Evolutionary conservation across 2,888 invertebrate species (phyloP), one percentile per base, ranked within the genome.

Genomic region (Deilephila elpenor): DNA sequence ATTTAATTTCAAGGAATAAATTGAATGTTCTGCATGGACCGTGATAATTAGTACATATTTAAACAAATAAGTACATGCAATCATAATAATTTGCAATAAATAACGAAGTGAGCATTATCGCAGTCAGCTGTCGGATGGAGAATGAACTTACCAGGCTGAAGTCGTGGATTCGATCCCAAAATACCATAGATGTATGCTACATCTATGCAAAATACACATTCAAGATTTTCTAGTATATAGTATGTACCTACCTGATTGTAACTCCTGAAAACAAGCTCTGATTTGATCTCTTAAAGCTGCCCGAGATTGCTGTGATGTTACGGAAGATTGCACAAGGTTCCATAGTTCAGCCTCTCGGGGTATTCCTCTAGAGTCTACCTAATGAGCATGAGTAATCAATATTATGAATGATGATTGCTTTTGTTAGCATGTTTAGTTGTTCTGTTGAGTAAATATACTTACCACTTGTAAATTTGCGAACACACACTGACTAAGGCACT

Each of bases 401-500:
- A 11, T 32, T n/a, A 53, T 20, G 14, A 32, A 62, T 20, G 5
- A 56, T 56, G 4, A 64, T 20, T 25, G 60, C 51, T 59, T 71
- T 51, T 71, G 51, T 61, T 32, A 60, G 7, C 60, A 62, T 34
- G n/a, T 34, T 17, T 6, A 62, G 20, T 51, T 67, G 8, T 64
- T 64, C 5, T 11, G n/a, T 32, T 64, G 20, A 37, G 64, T 64
- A 37, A 44, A n/a, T 67, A 67, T 70, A 87, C 93, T 92, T 86
- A 95, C 95, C 84, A 94, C 90, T 90, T 94, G 92, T 74, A 95
- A 88, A 85, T 95, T 94, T 32, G 93, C 92, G 82, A 95, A 95
- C 60, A 95, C 92, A 83, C 95, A 95, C 79, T 95, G 95, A 78
- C 94, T 94, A 71, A 95, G 90, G 75, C 95, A 95, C 95, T 95